A percentile compares a stretch with the other conserved stretches of the same genome.
phyloP scores from a whole-genome alignment of 2,888 invertebrate genomes.

The Luperina testacea region DNA sequence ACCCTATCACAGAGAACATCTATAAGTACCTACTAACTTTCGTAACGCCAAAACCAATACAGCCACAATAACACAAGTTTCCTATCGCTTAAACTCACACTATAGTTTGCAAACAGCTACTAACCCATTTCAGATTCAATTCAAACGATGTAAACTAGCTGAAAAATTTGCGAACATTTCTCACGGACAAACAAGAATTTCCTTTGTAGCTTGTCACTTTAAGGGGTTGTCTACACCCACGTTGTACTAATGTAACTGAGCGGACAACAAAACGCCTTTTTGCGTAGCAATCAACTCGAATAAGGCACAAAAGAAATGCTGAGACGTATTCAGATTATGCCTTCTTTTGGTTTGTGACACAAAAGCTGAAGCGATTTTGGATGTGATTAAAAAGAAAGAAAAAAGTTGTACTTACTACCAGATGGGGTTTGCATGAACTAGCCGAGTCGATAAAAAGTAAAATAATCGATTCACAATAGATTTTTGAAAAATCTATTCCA shows the following conservation, averaged over 20 bases:
- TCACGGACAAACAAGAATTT: slow-evolving; percentile 27
- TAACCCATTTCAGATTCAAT: slow-evolving; percentile 35
- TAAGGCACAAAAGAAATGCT: slow-evolving; percentile 60
- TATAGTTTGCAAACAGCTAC: slow-evolving; percentile 18
- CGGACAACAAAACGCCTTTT: slow-evolving; percentile 55
- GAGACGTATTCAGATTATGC: slow-evolving; percentile 48
- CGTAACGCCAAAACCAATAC: not conserved
- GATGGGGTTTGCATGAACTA: no score
- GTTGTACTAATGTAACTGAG: slow-evolving; percentile 49
- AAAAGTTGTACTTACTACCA: not conserved
- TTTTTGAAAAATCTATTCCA: no score
- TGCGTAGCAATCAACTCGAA: slow-evolving; percentile 61
- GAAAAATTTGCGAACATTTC: slow-evolving; percentile 43
- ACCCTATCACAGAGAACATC: not conserved
- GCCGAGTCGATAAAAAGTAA: no score
- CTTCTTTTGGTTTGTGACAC: slow-evolving; percentile 25
- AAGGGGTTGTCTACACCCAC: slow-evolving; percentile 60
- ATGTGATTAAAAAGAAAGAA: no score
- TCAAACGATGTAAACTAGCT: slow-evolving; percentile 34
- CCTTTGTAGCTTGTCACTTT: slow-evolving; percentile 41
- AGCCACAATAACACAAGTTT: not conserved
- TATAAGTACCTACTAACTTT: not conserved
- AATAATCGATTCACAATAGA: no score
- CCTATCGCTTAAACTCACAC: slow-evolving; percentile 5
- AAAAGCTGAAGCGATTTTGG: slow-evolving; percentile 27